These are phyloP conservation scores for Suricata suricatta DNA, from an alignment of 2,113 vertebrate genomes.

Conservation along the genomic window DNA sequence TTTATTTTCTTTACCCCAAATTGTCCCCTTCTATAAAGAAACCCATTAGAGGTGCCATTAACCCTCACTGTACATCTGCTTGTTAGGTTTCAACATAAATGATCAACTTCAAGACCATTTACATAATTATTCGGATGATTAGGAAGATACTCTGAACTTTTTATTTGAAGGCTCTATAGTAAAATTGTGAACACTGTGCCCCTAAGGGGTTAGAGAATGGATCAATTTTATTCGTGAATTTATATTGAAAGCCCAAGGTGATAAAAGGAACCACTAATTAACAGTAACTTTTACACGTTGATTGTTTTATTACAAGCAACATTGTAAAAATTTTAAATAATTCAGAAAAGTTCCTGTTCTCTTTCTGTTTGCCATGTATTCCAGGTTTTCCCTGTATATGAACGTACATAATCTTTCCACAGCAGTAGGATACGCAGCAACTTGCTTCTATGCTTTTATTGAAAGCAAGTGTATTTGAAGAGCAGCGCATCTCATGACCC, in stretches of 20 bases:
- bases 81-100: slow-evolving; percentile 19
- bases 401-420: background rate
- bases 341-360: slow-evolving; percentile 18
- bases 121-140: slow-evolving; percentile 44
- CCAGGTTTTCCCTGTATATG: background rate
- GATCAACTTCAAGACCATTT: background rate
- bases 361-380: slow-evolving; percentile 29
- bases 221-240: slow-evolving; percentile 21
- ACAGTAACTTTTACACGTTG: background rate
- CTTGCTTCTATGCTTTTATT: background rate
- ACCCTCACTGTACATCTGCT: background rate
- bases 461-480: background rate
- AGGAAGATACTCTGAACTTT: background rate
- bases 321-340: slow-evolving; percentile 41
- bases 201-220: background rate
- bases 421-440: slow-evolving; percentile 32
- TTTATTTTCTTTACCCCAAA: background rate
- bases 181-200: slow-evolving; percentile 12
- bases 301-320: slow-evolving; percentile 37
- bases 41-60: background rate
- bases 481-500: background rate
- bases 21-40: background rate
- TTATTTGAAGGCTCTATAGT: slow-evolving; percentile 5
- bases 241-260: slow-evolving; percentile 14
- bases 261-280: slow-evolving; percentile 41